These are phyloP conservation scores for Galaxea fascicularis DNA, from an alignment of 92 coral and sea anemone genomes.

Conservation along the genomic window DNA sequence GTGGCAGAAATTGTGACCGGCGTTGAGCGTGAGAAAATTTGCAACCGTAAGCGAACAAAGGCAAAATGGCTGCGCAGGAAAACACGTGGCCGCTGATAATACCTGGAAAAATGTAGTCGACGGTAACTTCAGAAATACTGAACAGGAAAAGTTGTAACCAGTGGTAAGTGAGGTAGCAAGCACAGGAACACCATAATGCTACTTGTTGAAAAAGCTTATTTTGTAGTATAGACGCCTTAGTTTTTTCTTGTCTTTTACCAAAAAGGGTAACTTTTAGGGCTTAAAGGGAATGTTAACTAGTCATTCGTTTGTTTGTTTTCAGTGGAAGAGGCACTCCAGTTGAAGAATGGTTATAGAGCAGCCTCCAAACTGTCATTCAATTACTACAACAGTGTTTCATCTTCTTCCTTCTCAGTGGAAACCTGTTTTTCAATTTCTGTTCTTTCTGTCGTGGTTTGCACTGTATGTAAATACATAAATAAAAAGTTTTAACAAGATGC, in stretches of 20 bases:
- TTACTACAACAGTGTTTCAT: too few relatives aligned
- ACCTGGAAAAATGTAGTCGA: background rate
- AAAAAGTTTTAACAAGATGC: too few relatives aligned
- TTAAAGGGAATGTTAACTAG: too few relatives aligned
- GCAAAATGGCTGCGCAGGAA: background rate
- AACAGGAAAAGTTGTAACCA: background rate
- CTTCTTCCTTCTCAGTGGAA: too few relatives aligned
- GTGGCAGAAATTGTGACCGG: too few relatives aligned
- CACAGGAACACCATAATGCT: background rate
- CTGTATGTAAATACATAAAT: too few relatives aligned
- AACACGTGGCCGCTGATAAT: background rate
- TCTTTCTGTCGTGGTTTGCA: background rate
- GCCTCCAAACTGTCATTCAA: background rate
- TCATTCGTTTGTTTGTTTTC: conserved; percentile 10
- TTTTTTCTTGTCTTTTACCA: too few relatives aligned
- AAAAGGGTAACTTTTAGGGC: too few relatives aligned
- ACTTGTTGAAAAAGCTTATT: background rate
- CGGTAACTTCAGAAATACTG: background rate
- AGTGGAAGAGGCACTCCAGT: conserved; percentile 75
- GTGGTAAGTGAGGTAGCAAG: background rate
- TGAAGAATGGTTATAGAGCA: conserved; percentile 59
- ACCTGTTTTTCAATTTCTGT: too few relatives aligned
- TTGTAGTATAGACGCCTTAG: too few relatives aligned
- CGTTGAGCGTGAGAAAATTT: background rate
- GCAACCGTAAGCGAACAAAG: background rate